A percentile compares a stretch with the other conserved stretches of the same genome.
Conservation (phyloP, 2,888 invertebrate species). For the Molorchus minor region DNA sequence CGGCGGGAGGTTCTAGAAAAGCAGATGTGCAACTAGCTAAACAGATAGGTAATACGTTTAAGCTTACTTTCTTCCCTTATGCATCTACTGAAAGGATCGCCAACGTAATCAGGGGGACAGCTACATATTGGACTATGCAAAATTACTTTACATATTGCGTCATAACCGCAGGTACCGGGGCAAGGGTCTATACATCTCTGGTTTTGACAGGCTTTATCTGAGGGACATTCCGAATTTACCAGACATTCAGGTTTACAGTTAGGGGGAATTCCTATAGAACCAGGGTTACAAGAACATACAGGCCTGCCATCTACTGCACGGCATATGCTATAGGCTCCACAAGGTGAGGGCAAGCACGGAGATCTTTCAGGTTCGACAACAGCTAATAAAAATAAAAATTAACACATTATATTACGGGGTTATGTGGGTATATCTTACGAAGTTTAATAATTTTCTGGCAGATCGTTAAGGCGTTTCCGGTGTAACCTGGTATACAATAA, state of each 20-base stretch:
- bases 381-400: slow-evolving; percentile 39
- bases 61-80: slow-evolving; percentile 71
- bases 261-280: slow-evolving; percentile 79
- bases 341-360: slow-evolving; percentile 81
- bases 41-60: slow-evolving; percentile 19
- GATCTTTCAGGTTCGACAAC: slow-evolving; percentile 64
- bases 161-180: slow-evolving; percentile 77
- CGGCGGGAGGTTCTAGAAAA: slow-evolving; percentile 53
- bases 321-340: slow-evolving; percentile 82
- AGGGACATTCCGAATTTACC: slow-evolving; percentile 80
- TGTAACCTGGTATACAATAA: slow-evolving; percentile 76
- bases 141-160: slow-evolving; percentile 80
- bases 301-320: slow-evolving; percentile 76
- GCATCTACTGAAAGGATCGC: slow-evolving; percentile 82
- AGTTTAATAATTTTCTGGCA: slow-evolving; percentile 63
- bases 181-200: slow-evolving; percentile 83
- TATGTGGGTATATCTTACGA: slow-evolving; percentile 50
- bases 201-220: slow-evolving; percentile 78
- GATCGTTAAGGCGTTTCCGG: slow-evolving; percentile 75
- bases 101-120: slow-evolving; percentile 74
- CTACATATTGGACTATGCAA: slow-evolving; percentile 84
- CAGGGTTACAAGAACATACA: slow-evolving; percentile 78
- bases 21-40: slow-evolving; percentile 39
- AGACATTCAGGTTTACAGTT: slow-evolving; percentile 81
- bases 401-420: neutral